phyloP scores from a whole-genome alignment of 2,797 vertebrate genomes.

The Botia almorhae region DNA sequence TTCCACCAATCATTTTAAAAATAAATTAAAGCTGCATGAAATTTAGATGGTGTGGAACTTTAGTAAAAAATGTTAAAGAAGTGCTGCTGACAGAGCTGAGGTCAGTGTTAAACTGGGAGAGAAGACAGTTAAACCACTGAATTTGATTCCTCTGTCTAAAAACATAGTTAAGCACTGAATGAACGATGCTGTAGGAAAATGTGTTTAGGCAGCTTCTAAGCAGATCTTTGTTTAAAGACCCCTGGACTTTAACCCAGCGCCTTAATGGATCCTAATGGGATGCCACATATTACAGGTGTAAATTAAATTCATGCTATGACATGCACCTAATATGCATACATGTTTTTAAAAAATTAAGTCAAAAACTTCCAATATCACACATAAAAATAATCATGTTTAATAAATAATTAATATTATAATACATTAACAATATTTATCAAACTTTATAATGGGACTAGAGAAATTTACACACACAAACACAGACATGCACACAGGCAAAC shows the following conservation, averaged over 20 bases:
- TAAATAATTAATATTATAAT: no score
- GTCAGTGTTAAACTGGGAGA: conserved; percentile 3
- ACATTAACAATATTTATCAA: no score
- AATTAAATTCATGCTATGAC: neutral
- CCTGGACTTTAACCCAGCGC: no score
- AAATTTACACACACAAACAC: neutral
- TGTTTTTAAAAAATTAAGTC: no score
- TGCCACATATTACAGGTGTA: neutral
- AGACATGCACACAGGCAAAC: neutral
- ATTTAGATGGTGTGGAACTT: neutral
- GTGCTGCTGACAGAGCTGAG: neutral
- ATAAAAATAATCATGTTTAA: no score
- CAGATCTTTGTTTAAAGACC: neutral
- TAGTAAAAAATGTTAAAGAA: neutral
- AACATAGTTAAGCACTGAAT: conserved; percentile 1
- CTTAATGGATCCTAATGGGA: neutral
- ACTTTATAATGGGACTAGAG: no score
- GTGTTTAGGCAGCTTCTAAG: neutral
- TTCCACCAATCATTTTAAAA: neutral
- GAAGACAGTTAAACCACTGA: neutral
- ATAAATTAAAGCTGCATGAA: neutral
- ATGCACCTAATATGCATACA: neutral
- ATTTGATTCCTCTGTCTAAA: neutral
- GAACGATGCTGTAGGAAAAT: neutral
- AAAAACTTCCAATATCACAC: no score